Evolutionary conservation across 2,113 vertebrate species (phyloP).

Genomic region (Chaetura pelagica): DNA sequence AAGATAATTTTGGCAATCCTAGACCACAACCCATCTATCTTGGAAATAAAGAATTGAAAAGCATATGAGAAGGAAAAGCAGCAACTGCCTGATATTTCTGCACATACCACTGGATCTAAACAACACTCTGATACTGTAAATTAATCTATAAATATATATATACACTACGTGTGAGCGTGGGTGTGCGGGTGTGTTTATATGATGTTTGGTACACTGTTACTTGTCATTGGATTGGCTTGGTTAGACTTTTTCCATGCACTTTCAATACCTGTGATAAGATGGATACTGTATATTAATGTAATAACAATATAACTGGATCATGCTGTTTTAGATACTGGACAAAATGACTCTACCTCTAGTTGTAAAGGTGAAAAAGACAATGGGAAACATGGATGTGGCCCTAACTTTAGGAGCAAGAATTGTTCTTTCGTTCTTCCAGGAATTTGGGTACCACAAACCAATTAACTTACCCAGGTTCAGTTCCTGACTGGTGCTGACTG

Average conservation of each 20-base stretch:
- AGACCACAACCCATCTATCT: conserved; percentile 96
- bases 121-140: conserved; percentile 69
- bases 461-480: conserved; percentile 55
- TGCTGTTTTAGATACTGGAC: conserved; percentile 72
- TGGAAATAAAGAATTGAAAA: conserved; percentile 94
- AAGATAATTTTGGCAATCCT: conserved; percentile 97
- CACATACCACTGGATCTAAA: conserved; percentile 61
- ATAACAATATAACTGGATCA: conserved; percentile 68
- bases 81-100: conserved; percentile 45
- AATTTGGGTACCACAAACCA: conserved; percentile 47
- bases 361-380: conserved; percentile 59
- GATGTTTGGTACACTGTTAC: conserved; percentile 55
- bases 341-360: conserved; percentile 81
- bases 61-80: neutral
- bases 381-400: conserved; percentile 60
- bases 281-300: conserved; percentile 67
- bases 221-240: conserved; percentile 64
- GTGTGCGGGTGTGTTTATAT: conserved; percentile 64
- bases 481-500: conserved; percentile 64
- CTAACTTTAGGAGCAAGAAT: conserved; percentile 42
- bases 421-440: conserved; percentile 57
- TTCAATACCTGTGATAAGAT: conserved; percentile 57
- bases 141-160: conserved; percentile 69
- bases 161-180: conserved; percentile 55
- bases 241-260: conserved; percentile 68